Percentiles rank a stretch among this genome's conserved stretches.
Conservation (phyloP, 2,113 vertebrate genomes). For the Pristiophorus japonicus region DNA sequence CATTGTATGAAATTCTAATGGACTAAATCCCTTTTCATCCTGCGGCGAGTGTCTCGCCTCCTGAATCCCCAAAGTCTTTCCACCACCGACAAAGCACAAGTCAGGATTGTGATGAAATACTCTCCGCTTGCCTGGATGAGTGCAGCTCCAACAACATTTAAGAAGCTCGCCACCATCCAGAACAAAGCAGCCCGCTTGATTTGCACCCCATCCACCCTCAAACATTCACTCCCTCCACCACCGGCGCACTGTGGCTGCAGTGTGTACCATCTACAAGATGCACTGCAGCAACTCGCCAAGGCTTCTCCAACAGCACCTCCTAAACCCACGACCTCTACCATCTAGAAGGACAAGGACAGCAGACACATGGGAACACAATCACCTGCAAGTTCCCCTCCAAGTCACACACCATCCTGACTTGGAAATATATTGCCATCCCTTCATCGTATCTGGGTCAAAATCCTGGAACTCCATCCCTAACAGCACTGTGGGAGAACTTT, state of each 20-base stretch:
- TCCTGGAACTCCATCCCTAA: too few species aligned
- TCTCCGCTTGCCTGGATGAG: background rate
- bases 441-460: too few species aligned
- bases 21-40: background rate
- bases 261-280: background rate
- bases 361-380: too few species aligned
- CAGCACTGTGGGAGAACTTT: too few species aligned
- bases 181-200: background rate
- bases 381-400: background rate
- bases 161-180: background rate
- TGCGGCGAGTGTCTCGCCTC: background rate
- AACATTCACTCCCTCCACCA: background rate
- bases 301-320: background rate
- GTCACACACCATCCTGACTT: background rate
- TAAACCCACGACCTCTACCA: background rate
- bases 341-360: background rate
- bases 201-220: background rate
- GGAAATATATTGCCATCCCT: too few species aligned
- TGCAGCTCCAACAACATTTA: background rate
- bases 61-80: background rate
- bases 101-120: background rate
- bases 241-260: background rate
- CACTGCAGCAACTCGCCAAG: background rate
- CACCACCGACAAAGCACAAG: background rate
- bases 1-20: background rate